These are phyloP conservation scores for Drosophila kurseongensis DNA, from an alignment of 1,140 invertebrate species.

Conservation along the genomic window DNA sequence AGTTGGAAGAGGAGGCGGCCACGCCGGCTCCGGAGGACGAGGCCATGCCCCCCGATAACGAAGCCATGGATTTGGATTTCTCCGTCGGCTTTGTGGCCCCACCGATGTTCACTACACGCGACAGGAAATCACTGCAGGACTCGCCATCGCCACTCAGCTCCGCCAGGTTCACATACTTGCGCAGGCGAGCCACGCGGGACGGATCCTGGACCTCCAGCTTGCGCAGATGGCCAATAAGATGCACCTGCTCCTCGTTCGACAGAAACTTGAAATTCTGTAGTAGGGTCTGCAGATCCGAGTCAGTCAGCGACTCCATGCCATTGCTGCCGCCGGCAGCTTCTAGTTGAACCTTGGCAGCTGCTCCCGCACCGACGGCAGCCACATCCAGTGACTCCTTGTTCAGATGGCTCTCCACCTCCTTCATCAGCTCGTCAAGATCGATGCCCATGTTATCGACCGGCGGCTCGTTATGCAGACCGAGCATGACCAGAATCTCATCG, in stretches of 20 bases:
- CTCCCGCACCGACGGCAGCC: too few relatives aligned
- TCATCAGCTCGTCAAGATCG: conserved; percentile 59
- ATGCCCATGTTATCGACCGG: conserved; percentile 24
- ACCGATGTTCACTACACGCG: conserved; percentile 42
- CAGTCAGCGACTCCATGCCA: conserved; percentile 90
- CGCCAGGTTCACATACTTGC: conserved; percentile 88
- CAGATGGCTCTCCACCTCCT: conserved; percentile 67
- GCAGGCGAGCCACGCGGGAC: conserved; percentile 88
- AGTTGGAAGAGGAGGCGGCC: neutral
- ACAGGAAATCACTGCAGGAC: conserved; percentile 56
- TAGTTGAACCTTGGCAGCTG: neutral
- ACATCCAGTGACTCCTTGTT: conserved; percentile 32
- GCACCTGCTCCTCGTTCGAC: conserved; percentile 91
- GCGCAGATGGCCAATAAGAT: conserved; percentile 91
- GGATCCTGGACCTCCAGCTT: conserved; percentile 90
- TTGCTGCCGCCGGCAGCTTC: conserved; percentile 15
- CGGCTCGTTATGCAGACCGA: conserved; percentile 27
- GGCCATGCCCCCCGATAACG: neutral
- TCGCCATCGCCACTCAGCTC: conserved; percentile 74
- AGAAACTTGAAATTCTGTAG: conserved; percentile 92
- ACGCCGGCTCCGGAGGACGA: neutral
- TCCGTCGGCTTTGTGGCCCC: neutral
- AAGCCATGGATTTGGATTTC: conserved; percentile 3
- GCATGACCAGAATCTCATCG: conserved; percentile 19
- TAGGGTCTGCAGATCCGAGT: conserved; percentile 90